These are phyloP conservation scores for Eristalis arbustorum DNA, from an alignment of 2,888 invertebrate genomes.

Conservation along the genomic window DNA sequence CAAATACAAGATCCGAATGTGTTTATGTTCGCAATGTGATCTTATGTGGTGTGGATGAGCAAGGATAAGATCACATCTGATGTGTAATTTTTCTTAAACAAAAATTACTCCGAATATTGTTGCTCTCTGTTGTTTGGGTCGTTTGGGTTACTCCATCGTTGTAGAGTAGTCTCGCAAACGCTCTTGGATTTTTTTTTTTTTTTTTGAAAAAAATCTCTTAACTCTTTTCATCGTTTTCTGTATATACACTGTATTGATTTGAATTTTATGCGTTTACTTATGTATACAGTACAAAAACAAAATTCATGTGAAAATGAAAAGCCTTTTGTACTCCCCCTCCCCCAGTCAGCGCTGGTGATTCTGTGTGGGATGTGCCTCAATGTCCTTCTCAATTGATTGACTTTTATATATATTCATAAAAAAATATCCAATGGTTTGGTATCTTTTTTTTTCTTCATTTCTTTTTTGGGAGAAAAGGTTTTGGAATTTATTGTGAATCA, in stretches of 20 bases:
- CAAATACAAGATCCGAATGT: conserved; percentile 43
- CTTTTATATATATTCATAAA: background rate
- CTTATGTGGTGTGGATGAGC: conserved; percentile 1
- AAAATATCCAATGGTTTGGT: background rate
- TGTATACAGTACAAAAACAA: conserved; percentile 53
- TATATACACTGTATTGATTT: conserved; percentile 57
- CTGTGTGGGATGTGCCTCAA: conserved; percentile 38
- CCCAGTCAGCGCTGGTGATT: conserved; percentile 52
- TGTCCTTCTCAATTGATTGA: conserved; percentile 27
- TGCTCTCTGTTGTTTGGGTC: background rate
- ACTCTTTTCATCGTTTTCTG: conserved; percentile 19
- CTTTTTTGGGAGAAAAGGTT: conserved; percentile 18
- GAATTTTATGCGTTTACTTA: conserved; percentile 42
- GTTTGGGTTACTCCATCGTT: conserved; percentile 15
- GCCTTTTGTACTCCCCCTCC: conserved; percentile 68
- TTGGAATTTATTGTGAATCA: conserved; percentile 45
- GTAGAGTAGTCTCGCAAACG: conserved; percentile 26
- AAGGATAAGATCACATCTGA: background rate
- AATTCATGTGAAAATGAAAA: conserved; percentile 62
- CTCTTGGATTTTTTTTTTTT: background rate
- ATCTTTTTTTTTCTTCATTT: background rate
- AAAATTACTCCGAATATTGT: conserved; percentile 10
- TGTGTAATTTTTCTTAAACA: conserved; percentile 11
- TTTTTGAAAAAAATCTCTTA: conserved; percentile 22
- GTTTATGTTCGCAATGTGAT: conserved; percentile 1